Percentiles rank a stretch among this genome's conserved stretches.
Evolutionary conservation across 2,797 vertebrate species (phyloP).

Genomic region (Ptychobarbus kaznakovi): DNA sequence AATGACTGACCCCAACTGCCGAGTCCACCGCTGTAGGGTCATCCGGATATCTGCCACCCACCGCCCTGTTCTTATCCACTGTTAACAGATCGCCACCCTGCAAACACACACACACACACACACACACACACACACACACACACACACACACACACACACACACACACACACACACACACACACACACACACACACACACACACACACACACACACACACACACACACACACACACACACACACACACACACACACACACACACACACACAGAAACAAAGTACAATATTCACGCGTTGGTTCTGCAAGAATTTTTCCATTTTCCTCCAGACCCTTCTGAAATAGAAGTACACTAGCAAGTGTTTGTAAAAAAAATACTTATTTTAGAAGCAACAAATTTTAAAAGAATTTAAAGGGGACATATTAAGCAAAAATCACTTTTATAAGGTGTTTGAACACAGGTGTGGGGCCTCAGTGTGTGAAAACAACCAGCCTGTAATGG

Average conservation of each 20-base stretch:
- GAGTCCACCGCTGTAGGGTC: constrained; percentile 51
- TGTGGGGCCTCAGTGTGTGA: no score
- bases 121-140: constrained; percentile 31
- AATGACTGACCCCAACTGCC: constrained; percentile 50
- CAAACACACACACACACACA: constrained; percentile 30
- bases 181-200: constrained; percentile 36
- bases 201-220: constrained; percentile 27
- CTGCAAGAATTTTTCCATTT: background rate
- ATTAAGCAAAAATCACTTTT: no score
- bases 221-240: constrained; percentile 37
- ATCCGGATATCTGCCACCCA: constrained; percentile 55
- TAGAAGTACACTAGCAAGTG: background rate
- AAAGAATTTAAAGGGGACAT: background rate
- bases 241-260: constrained; percentile 30
- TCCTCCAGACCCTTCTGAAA: background rate
- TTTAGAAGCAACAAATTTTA: background rate
- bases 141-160: constrained; percentile 34
- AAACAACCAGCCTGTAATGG: no score
- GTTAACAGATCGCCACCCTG: constrained; percentile 60
- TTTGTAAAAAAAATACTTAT: background rate
- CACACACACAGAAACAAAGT: background rate
- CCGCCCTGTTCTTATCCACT: constrained; percentile 62
- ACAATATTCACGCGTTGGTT: background rate
- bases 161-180: constrained; percentile 10
- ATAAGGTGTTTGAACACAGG: no score